Evolutionary conservation across 1,140 invertebrate genomes (phyloP).

Genomic region (Maconellicoccus hirsutus): DNA sequence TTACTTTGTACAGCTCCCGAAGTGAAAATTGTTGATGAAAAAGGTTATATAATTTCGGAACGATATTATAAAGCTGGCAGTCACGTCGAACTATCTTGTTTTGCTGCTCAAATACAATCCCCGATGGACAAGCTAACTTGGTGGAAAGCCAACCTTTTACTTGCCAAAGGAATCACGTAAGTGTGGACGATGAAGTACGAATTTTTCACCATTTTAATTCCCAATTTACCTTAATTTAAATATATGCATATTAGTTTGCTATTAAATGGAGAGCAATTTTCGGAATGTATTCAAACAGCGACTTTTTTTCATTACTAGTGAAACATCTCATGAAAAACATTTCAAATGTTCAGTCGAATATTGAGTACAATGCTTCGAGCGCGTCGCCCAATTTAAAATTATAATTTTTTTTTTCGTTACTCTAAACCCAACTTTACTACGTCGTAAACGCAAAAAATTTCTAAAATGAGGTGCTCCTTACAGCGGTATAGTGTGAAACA

Average conservation of each 20-base stretch:
- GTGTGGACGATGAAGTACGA: neutral
- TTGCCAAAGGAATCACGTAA: slow-evolving; percentile 37
- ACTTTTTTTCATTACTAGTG: too few species aligned
- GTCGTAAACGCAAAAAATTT: too few species aligned
- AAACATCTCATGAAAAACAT: too few species aligned
- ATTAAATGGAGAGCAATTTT: too few species aligned
- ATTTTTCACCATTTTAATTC: slow-evolving; percentile 25
- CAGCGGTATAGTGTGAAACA: too few species aligned
- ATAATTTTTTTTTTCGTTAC: too few species aligned
- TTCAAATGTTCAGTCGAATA: too few species aligned
- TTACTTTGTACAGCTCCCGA: slow-evolving; percentile 42
- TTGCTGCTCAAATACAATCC: slow-evolving; percentile 38
- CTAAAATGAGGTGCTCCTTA: too few species aligned
- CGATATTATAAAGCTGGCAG: slow-evolving; percentile 60
- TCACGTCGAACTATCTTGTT: slow-evolving; percentile 54
- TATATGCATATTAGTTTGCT: neutral
- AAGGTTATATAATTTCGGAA: slow-evolving; percentile 50
- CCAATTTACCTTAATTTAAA: slow-evolving; percentile 23
- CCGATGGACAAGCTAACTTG: slow-evolving; percentile 34
- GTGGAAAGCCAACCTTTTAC: slow-evolving; percentile 33
- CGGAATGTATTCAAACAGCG: too few species aligned
- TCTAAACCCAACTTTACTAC: too few species aligned
- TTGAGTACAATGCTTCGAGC: too few species aligned
- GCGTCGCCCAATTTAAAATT: too few species aligned
- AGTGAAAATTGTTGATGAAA: slow-evolving; percentile 52